Evolutionary conservation across 2,113 vertebrate genomes (phyloP).

Genomic region (Erpornis zantholeuca): DNA sequence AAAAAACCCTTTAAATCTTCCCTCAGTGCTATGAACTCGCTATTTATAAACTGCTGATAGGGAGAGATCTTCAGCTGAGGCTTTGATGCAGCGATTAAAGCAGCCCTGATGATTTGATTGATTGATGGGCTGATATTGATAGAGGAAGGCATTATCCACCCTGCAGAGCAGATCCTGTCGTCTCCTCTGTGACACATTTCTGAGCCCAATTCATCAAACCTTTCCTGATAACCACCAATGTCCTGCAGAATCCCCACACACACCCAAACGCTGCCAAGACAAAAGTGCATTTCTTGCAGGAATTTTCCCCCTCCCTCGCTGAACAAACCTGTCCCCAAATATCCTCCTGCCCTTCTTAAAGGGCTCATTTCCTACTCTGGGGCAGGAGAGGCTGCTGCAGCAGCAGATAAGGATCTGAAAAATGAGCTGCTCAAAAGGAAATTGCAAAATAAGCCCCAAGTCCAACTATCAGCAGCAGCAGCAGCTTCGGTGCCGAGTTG

Average conservation of each 20-base stretch:
- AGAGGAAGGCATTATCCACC: neutral
- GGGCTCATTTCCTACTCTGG: slow-evolving; percentile 16
- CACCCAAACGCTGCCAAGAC: neutral
- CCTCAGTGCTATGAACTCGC: neutral
- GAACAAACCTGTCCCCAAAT: neutral
- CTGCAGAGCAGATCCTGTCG: neutral
- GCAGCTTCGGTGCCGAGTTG: neutral
- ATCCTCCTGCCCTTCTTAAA: neutral
- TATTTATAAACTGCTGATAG: neutral
- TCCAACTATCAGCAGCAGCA: neutral
- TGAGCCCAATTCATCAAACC: neutral
- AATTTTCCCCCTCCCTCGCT: neutral
- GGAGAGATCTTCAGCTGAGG: neutral
- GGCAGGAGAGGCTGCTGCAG: neutral
- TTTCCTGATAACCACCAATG: neutral
- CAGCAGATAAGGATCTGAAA: slow-evolving; percentile 58
- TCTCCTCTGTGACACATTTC: neutral
- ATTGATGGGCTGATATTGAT: neutral
- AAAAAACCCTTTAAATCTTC: neutral
- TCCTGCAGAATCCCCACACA: neutral
- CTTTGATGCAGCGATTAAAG: neutral
- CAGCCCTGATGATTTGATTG: neutral
- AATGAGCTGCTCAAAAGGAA: slow-evolving; percentile 27
- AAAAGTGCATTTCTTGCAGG: neutral
- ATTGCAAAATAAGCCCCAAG: slow-evolving; percentile 38